Base-by-base conservation (phyloP, 2,797 vertebrate genomes). In the Paratrypauchen microcephalus region DNA sequence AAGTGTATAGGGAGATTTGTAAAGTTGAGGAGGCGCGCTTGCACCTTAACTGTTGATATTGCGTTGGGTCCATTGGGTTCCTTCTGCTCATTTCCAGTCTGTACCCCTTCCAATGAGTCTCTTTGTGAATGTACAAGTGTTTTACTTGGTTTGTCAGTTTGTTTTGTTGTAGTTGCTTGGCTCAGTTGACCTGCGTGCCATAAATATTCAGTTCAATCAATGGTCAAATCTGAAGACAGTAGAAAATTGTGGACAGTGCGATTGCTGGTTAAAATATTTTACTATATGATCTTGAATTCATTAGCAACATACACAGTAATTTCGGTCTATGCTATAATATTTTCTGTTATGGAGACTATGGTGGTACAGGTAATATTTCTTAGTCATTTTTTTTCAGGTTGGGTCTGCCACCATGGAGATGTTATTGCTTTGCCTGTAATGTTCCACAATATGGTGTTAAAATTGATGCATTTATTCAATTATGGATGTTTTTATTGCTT, bases 61-160 rank as follows among this genome's bases (percentile, higher is more conserved):
- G 67, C 78, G 52, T 73, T 79, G 77, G 74, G 55, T 67, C 73
- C 63, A 66, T 16, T 78, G 73, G 76, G 73, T 79, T 76, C 72
- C 74, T 72, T 45, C 59, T 30, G 66, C 68, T 83, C 85, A 78
- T 89, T 57, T 80, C 73, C 76, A 87, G 76, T 89, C 60, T 78
- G 86, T 90, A 82, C 83, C 72, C 79, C 80, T 87, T 83, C 88
- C 84, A 87, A 81, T 83, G 77, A 75, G 71, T 88, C 82, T 92
- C 80, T 54, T 13, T 91, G 92, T 93, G 92, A 93, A 92, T 92
- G 90, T 93, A 92, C 86, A 88, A 87, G 86, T 78, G 70, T 80
- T 81, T 84, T 68, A 66, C 50, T 71, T 68, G 69, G 23, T 79
- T 71, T 74, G 67, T 89, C 15, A 68, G 63, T 84, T 61, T 87